Evolutionary conservation across 37 sponge, comb jelly and placozoan species (phyloP).

Genomic region (Cliona cf. orientalis): DNA sequence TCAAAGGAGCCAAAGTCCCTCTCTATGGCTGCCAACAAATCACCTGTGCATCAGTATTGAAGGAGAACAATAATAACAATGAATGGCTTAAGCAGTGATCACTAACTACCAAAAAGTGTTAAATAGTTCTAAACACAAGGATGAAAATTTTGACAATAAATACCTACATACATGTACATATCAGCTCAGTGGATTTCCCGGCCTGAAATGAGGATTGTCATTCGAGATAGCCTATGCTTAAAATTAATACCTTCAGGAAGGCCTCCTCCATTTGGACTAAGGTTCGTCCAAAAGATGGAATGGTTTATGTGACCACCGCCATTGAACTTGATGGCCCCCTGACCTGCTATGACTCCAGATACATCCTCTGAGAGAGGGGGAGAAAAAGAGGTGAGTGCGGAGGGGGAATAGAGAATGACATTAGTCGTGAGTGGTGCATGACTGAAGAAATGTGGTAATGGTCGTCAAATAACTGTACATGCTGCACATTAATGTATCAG

Average conservation of each 20-base stretch:
- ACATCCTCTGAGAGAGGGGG: constrained; percentile 64
- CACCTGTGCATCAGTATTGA: constrained; percentile 59
- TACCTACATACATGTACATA: background rate
- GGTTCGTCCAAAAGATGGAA: constrained; percentile 98
- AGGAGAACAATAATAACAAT: background rate
- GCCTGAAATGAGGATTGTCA: background rate
- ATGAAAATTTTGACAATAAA: background rate
- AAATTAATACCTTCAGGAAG: constrained; percentile 67
- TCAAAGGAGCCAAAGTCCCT: constrained; percentile 92
- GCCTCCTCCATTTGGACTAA: constrained; percentile 91
- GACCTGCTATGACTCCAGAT: constrained; percentile 62
- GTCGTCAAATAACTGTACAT: background rate
- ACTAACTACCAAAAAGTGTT: background rate
- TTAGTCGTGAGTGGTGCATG: background rate
- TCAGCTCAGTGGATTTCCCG: background rate
- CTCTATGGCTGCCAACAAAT: constrained; percentile 73
- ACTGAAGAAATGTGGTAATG: background rate
- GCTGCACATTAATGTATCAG: background rate
- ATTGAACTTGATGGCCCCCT: constrained; percentile 92
- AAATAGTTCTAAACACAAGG: background rate
- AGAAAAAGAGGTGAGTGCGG: background rate
- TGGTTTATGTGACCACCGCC: constrained; percentile 99
- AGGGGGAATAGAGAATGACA: too few species aligned
- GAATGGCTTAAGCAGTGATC: background rate
- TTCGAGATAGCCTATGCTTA: background rate